phyloP scores from a whole-genome alignment of 2,113 vertebrate genomes.

The Proterorhinus semilunaris region DNA sequence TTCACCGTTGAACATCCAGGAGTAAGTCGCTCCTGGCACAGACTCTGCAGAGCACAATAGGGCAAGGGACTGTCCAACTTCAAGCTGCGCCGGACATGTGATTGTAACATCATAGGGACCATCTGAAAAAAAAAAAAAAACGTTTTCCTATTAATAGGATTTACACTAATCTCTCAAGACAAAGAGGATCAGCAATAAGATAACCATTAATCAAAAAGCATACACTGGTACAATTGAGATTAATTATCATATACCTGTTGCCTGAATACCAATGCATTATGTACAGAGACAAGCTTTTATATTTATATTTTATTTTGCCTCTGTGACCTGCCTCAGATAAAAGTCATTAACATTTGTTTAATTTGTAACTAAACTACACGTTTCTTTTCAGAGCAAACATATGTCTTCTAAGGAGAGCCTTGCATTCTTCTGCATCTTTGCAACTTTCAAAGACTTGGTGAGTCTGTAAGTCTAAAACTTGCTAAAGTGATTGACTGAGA shows the following conservation, averaged over 20 bases:
- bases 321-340: too few species aligned
- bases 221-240: too few species aligned
- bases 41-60: conserved; percentile 2
- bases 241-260: too few species aligned
- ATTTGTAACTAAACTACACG: background rate
- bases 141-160: background rate
- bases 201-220: background rate
- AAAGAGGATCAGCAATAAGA: background rate
- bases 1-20: background rate
- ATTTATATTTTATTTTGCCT: too few species aligned
- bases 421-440: background rate
- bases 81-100: background rate
- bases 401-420: background rate
- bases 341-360: background rate
- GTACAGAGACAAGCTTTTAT: too few species aligned
- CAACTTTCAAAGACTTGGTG: background rate
- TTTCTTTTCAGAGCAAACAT: background rate
- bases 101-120: background rate
- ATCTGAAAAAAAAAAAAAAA: background rate
- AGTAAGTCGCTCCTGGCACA: background rate
- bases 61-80: background rate
- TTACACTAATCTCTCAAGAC: background rate
- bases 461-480: background rate
- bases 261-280: too few species aligned
- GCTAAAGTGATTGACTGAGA: background rate